These are phyloP conservation scores for Orchestes rusci DNA, from an alignment of 2,888 invertebrate species.

Conservation along the genomic window DNA sequence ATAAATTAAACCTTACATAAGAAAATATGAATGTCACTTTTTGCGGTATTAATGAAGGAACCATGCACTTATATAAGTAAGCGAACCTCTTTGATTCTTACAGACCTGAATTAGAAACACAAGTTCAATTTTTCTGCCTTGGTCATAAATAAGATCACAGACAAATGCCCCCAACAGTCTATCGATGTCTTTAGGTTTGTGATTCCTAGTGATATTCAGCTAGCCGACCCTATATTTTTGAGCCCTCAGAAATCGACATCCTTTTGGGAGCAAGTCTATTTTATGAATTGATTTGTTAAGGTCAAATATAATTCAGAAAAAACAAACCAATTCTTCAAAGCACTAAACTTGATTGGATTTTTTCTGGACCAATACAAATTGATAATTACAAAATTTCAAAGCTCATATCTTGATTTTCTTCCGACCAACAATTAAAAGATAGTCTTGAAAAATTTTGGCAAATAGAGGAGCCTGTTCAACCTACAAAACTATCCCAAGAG, in stretches of 20 bases:
- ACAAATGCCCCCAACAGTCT: background rate
- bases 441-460: background rate
- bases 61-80: background rate
- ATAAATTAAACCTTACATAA: conserved; percentile 1
- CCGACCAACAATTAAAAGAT: background rate
- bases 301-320: background rate
- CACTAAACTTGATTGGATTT: background rate
- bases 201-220: background rate
- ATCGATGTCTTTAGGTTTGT: background rate
- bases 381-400: background rate
- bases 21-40: background rate
- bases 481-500: background rate
- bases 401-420: background rate
- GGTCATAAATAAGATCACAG: background rate
- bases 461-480: background rate
- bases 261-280: background rate
- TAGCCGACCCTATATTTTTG: background rate
- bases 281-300: background rate
- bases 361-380: background rate
- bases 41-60: background rate
- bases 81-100: background rate
- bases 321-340: background rate
- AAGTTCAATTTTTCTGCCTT: background rate
- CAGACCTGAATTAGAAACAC: background rate
- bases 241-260: background rate